Evolutionary conservation across 1,140 invertebrate species (phyloP).

Genomic region (Tetramorium simillimum): DNA sequence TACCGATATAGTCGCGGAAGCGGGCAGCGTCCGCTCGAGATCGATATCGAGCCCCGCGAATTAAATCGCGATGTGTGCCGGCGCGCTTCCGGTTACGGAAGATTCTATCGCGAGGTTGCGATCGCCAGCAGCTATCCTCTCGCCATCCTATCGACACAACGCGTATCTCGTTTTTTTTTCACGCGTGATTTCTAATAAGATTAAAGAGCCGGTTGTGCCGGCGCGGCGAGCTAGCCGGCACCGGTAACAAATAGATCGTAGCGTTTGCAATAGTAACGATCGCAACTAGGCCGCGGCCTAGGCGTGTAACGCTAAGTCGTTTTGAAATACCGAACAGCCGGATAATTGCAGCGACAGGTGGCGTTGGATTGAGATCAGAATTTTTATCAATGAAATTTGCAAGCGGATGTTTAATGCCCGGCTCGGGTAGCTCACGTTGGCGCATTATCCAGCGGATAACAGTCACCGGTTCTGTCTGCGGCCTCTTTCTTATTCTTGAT

Average conservation of each 20-base stretch:
- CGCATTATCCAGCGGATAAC: slow-evolving; percentile 10
- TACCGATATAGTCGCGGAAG: background rate
- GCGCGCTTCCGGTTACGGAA: slow-evolving; percentile 13
- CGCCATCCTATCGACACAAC: slow-evolving; percentile 24
- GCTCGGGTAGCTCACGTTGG: background rate
- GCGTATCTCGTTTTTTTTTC: background rate
- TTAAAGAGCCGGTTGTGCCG: slow-evolving; percentile 64
- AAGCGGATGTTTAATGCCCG: slow-evolving; percentile 23
- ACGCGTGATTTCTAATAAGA: slow-evolving; percentile 49
- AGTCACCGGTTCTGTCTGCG: background rate
- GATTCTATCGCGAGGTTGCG: slow-evolving; percentile 57
- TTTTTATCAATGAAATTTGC: slow-evolving; percentile 46
- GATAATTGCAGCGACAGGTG: slow-evolving; percentile 53
- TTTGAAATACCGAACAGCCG: slow-evolving; percentile 51
- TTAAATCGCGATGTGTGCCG: slow-evolving; percentile 13
- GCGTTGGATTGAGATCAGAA: slow-evolving; percentile 19
- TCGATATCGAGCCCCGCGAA: slow-evolving; percentile 8
- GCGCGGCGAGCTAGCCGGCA: slow-evolving; percentile 34
- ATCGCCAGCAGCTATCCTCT: slow-evolving; percentile 58
- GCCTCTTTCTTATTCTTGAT: background rate
- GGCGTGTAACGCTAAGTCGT: slow-evolving; percentile 31
- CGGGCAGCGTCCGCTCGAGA: background rate
- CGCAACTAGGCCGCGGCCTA: slow-evolving; percentile 59
- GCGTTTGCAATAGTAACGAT: slow-evolving; percentile 69
- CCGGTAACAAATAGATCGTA: slow-evolving; percentile 53